These are phyloP conservation scores for Xanthorhoe spadicearia DNA, from an alignment of 2,888 invertebrate genomes.

Conservation along the genomic window DNA sequence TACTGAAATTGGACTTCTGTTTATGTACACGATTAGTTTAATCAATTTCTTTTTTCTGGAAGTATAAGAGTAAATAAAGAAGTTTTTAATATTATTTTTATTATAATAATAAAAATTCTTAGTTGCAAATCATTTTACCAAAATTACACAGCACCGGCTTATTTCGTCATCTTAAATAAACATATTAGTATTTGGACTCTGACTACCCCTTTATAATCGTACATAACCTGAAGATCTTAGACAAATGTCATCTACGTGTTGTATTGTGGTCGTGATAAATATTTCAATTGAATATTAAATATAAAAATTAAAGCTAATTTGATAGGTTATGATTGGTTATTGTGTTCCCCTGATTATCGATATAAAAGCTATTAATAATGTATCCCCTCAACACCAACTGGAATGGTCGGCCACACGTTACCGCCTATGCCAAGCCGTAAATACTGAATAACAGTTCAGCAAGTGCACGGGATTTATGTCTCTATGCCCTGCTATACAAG, in stretches of 20 bases:
- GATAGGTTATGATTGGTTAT: background rate
- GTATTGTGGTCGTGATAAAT: no score
- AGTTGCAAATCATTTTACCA: no score
- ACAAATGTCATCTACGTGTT: no score
- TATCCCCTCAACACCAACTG: conserved; percentile 7
- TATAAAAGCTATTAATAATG: conserved; percentile 12
- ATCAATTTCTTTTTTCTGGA: background rate
- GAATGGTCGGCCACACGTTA: conserved; percentile 25
- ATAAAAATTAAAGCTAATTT: background rate
- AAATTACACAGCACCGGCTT: no score
- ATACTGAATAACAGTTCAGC: conserved; percentile 69
- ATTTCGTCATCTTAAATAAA: no score
- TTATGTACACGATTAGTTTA: background rate
- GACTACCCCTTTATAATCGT: no score
- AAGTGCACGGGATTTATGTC: conserved; percentile 70
- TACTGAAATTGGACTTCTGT: conserved; percentile 22
- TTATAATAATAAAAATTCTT: no score
- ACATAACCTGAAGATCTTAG: no score
- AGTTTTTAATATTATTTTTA: background rate
- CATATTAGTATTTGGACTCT: no score
- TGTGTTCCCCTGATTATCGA: background rate
- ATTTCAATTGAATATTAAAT: no score
- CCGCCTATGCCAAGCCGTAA: conserved; percentile 54
- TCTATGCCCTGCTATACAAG: conserved; percentile 59
- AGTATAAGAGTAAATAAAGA: background rate